These are phyloP conservation scores for Netelia virgata DNA, from an alignment of 2,888 invertebrate genomes.

Conservation along the genomic window DNA sequence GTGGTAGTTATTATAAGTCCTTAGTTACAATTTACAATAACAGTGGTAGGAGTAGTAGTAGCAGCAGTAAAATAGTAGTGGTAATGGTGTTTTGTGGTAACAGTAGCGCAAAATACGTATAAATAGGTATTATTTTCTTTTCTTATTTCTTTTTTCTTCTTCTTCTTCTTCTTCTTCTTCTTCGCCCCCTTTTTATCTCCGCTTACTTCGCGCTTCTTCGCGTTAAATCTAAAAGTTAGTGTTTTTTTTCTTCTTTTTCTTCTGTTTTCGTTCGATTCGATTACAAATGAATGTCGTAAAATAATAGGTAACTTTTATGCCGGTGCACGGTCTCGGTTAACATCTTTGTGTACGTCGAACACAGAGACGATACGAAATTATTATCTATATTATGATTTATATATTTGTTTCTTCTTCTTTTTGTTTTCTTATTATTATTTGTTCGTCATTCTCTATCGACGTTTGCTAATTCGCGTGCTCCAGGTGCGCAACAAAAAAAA, in stretches of 20 bases:
- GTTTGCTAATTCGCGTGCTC: conserved; percentile 57
- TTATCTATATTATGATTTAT: conserved; percentile 45
- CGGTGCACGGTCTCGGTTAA: conserved; percentile 74
- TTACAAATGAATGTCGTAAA: conserved; percentile 81
- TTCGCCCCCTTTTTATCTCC: conserved; percentile 76
- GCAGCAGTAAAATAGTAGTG: conserved; percentile 68
- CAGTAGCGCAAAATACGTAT: conserved; percentile 72
- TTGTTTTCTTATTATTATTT: conserved; percentile 39
- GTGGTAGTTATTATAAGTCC: conserved; percentile 70
- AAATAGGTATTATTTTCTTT: conserved; percentile 54
- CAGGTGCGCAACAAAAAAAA: conserved; percentile 49
- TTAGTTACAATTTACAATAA: conserved; percentile 6
- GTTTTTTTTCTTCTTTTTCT: conserved; percentile 38
- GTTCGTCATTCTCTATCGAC: conserved; percentile 38
- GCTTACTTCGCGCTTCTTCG: too few species aligned
- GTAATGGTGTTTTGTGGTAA: conserved; percentile 67
- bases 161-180: conserved; percentile 56
- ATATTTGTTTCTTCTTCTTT: conserved; percentile 23
- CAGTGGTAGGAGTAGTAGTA: conserved; percentile 41
- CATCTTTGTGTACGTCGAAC: conserved; percentile 62
- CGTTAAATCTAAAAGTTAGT: too few species aligned
- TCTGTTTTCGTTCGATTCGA: conserved; percentile 78
- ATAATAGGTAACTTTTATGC: conserved; percentile 83
- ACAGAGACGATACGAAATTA: conserved; percentile 58
- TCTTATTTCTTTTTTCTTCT: conserved; percentile 36